phyloP scores from a whole-genome alignment of 2,888 invertebrate genomes.

The Girardia tigrina region DNA sequence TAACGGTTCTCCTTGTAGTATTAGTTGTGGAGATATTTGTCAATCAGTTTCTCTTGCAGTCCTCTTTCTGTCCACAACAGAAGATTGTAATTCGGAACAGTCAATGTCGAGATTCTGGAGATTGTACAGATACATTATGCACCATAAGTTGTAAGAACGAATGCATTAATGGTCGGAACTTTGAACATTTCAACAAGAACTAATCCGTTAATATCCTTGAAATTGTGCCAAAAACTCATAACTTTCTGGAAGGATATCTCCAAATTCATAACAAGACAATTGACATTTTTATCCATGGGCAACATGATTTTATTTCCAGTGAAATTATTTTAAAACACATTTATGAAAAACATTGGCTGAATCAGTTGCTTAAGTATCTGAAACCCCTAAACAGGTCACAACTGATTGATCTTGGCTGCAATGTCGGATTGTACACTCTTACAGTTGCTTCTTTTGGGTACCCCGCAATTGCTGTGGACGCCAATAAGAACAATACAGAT shows the following conservation, averaged over 20 bases:
- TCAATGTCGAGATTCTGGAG: too few species aligned
- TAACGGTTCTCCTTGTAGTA: too few species aligned
- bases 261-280: not conserved
- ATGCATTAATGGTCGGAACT: too few species aligned
- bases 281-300: not conserved
- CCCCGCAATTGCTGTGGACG: constrained; percentile 16
- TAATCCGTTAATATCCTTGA: not conserved
- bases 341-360: not conserved
- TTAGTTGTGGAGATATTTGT: too few species aligned
- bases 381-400: not conserved
- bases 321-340: not conserved
- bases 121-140: too few species aligned
- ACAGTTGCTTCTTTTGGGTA: not conserved
- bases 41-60: too few species aligned
- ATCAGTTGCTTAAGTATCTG: not conserved
- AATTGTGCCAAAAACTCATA: not conserved
- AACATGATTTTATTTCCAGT: not conserved
- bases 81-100: too few species aligned
- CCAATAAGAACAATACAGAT: constrained; percentile 14
- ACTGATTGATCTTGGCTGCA: constrained; percentile 20
- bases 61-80: too few species aligned
- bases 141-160: too few species aligned
- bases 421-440: constrained; percentile 21
- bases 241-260: not conserved
- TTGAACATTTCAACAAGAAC: too few species aligned